These are phyloP conservation scores for Rotaria magnacalcarata DNA, from an alignment of 2,888 invertebrate species.

Conservation along the genomic window DNA sequence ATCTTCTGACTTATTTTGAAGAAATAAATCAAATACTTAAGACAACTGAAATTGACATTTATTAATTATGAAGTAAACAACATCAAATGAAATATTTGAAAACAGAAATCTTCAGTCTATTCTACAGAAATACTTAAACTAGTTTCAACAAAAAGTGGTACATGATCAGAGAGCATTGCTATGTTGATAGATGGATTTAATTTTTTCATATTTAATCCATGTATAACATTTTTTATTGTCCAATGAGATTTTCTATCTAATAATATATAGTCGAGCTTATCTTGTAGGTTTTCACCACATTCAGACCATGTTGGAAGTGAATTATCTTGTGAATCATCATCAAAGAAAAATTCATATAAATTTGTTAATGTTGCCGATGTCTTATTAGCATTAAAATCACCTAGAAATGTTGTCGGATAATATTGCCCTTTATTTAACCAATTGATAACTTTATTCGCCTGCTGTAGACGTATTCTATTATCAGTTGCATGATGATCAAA, in stretches of 20 bases:
- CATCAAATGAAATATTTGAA: not conserved
- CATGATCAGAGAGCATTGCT: slow-evolving; percentile 29
- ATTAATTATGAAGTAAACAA: not conserved
- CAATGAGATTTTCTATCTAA: not conserved
- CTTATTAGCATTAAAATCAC: slow-evolving; percentile 23
- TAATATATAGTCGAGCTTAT: slow-evolving; percentile 19
- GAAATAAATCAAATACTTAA: not conserved
- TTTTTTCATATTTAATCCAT: not conserved
- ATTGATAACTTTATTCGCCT: not conserved
- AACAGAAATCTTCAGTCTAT: not conserved
- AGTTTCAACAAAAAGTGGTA: not conserved
- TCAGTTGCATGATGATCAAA: slow-evolving; percentile 22
- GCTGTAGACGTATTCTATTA: not conserved
- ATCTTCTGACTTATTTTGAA: not conserved
- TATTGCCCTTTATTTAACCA: not conserved
- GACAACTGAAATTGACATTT: not conserved
- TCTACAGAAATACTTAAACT: not conserved
- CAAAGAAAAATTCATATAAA: not conserved
- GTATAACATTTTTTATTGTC: not conserved
- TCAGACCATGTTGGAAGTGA: slow-evolving; percentile 19
- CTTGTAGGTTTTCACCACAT: not conserved
- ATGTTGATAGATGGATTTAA: not conserved
- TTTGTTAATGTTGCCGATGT: not conserved
- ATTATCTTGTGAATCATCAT: not conserved
- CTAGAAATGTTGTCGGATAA: not conserved